Evolutionary conservation across 1,140 invertebrate genomes (phyloP), one percentile per base, ranked within the genome.

Genomic region (Penaeus vannamei): DNA sequence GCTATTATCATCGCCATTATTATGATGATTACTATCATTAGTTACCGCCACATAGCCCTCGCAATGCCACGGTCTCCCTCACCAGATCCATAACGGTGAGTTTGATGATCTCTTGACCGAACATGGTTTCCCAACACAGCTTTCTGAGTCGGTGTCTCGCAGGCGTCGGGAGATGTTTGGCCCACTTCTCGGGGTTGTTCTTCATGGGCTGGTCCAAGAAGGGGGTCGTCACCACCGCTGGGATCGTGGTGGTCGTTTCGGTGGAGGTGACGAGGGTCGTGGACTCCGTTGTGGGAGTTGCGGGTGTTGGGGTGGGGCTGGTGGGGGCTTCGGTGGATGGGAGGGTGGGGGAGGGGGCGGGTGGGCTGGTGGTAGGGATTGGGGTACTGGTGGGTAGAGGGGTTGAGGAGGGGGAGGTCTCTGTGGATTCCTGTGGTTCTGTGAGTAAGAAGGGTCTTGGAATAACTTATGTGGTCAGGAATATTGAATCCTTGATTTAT

Each of bases 51-150:
- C 32, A 26, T 12, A 66, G 26, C 64, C 23, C 19, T 29, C 10
- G 20, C 17, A 5, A 29, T 8, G 46, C 80, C 26, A 36, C 17
- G 42, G 61, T 36, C 20, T 8, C 29, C 29, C 91, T 94, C 93
- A 98, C 96, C 93, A 98, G 93, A 93, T 99, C 98, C 95, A 98
- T 98, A 59, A 98, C 95, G 0, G 98, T 98, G 42, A 99, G 93
- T 93, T 99, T 99, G 0, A 98, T 96, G 17, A 99, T 93, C 93
- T 99, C 98, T 93, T 99, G 98, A 0, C 98, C 98, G 93, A 99
- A 98, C 95, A 98, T 98, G 0, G 98, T 99, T 93, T 99, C 98
- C 98, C 98, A 99, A 92, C 98, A 99, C 29, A 98, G 94, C 90
- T 94, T 95, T 29, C 96, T 93, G 59, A 97, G 92, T 89, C 95